These are phyloP conservation scores for Tortricodes alternella DNA, from an alignment of 2,888 invertebrate species.

Conservation along the genomic window DNA sequence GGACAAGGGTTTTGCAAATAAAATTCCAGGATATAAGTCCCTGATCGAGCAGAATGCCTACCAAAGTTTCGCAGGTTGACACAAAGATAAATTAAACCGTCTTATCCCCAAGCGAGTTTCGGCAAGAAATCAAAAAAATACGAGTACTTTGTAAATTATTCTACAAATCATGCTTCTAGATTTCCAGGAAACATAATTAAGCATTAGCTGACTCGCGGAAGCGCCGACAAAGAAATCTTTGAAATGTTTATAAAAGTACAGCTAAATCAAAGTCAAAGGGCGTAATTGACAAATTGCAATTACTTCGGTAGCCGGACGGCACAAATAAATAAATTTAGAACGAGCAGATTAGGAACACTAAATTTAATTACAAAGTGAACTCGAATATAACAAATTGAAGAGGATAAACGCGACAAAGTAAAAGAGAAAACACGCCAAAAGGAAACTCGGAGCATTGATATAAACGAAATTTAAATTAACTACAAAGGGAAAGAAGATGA, in stretches of 20 bases:
- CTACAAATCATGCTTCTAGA: too few relatives aligned
- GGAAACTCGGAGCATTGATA: constrained; percentile 82
- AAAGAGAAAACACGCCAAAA: constrained; percentile 80
- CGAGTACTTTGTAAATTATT: background rate
- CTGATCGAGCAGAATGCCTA: too few relatives aligned
- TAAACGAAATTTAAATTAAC: constrained; percentile 84
- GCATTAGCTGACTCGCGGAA: too few relatives aligned
- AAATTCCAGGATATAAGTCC: too few relatives aligned
- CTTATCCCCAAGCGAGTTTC: too few relatives aligned
- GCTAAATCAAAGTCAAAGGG: constrained; percentile 59
- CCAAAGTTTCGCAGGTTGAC: too few relatives aligned
- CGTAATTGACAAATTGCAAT: constrained; percentile 80
- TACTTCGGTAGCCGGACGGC: constrained; percentile 65
- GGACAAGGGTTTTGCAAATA: too few relatives aligned
- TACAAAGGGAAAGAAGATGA: constrained; percentile 82
- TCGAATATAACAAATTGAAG: constrained; percentile 81
- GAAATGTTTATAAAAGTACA: constrained; percentile 36
- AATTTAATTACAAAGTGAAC: constrained; percentile 81
- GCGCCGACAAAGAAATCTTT: background rate
- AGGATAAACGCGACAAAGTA: constrained; percentile 83
- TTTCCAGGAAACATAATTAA: too few relatives aligned
- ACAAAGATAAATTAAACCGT: too few relatives aligned
- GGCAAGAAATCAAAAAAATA: too few relatives aligned
- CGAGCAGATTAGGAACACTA: constrained; percentile 79
- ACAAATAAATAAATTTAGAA: constrained; percentile 63